Base-by-base conservation (phyloP, 2,797 vertebrate genomes). In the Apogon hyalosoma region DNA sequence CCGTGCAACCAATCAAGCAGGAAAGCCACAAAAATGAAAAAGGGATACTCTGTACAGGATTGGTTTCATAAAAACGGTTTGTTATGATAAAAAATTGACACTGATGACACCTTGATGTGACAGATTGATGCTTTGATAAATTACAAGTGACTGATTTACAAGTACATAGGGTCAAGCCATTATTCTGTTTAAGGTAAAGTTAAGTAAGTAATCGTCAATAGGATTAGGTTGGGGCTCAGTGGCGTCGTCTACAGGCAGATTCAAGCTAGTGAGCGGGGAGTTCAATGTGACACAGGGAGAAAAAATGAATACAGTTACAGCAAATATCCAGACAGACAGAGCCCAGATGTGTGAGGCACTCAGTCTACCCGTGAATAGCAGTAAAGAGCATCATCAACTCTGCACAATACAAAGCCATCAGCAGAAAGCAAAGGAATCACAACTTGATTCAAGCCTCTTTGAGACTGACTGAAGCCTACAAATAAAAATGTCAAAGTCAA, bases 191-290 rank as follows among this genome's bases (percentile, higher is more conserved):
- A 15, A 14, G 7, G 13, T 43, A 7, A 7, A 42, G 54, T 39
- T 56, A 56, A 21, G 14, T 4, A 24, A 33, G 43, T 36, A 13
- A 52, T 41, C 38, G 2, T 54, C 38, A 6, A 0, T 12, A 7
- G 3, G 19, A 7, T 56, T 65, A 50, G 28, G 5, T 49, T 48
- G 11, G 18, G 50, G 63, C 8, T 48, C 19, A 2, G 42, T 45
- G 55, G 33, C 40, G 15, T 62, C 77, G 7, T 31, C 72, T 33
- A 31, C 15, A 59, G 62, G 41, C 15, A 24, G 15, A 12, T 51
- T 11, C 21, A 3, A 3, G 24, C 4, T 11, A n/a, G 40, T 48
- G 39, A 38, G 16, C 2, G 57, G 16, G 7, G 54, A 45, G n/a
- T 58, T 31, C 7, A 57, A 24, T 19, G 18, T 11, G 12, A 15